Base-by-base conservation (phyloP, 2,888 invertebrate species). In the Cataglyphis livida region DNA sequence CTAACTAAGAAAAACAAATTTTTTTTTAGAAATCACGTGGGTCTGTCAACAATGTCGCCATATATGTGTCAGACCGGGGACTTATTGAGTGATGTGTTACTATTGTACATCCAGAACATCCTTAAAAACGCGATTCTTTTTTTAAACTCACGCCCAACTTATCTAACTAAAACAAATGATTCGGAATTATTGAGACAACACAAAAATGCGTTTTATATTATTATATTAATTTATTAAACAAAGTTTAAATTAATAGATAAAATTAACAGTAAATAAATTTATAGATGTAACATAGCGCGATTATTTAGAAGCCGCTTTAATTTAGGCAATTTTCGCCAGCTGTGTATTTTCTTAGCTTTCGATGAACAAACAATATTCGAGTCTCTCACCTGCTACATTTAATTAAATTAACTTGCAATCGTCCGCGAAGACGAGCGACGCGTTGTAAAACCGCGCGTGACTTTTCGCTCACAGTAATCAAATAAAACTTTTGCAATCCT, bases 401-500 rank as follows among this genome's bases (percentile, higher is more conserved):
- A 44, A 78, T 71, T 59, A 21, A 44, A 71, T 78, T 48, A 38
- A 21, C 12, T 6, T 7, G 57, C 15, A 10, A 79, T 70, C 25
- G 59, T 54, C 38, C 54, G 48, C 12, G 4, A n/a, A 57, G 54
- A 41, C 41, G 21, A 35, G 51, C 38, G 18, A 32, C 6, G 28
- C 21, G 68, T 15, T 10, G 44, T 59, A 44, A 79, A 70, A 79
- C 18, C 59, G n/a, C n/a, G 75, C 18, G 48, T 51, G 71, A 35
- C 32, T 28, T 79, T 71, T 59, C 25, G 54, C 76, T 68, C 28
- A 28, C 38, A 25, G 71, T 70, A 71, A 71, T 79, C 32, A 25
- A 57, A 79, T 79, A 57, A 79, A 79, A 71, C 32, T 70, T 78
- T 44, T 44, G 59, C 54, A 41, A 15, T 54, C 32, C 48, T 6